Conservation (phyloP, 2,888 invertebrate genomes). For the Drepana falcataria region DNA sequence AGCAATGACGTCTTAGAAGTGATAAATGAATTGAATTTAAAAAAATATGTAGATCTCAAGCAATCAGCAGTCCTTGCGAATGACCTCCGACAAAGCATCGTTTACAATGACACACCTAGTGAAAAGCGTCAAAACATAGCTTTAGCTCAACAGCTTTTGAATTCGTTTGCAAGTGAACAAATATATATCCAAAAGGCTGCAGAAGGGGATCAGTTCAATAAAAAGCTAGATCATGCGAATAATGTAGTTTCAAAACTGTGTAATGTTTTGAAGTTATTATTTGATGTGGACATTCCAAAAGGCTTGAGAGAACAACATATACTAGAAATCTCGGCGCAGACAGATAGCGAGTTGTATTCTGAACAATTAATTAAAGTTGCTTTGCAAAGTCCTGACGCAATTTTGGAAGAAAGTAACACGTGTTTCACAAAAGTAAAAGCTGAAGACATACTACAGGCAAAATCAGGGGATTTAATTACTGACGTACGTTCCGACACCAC, state of each 20-base stretch:
- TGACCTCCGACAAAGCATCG: neutral
- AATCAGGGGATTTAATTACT: neutral
- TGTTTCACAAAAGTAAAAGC: neutral
- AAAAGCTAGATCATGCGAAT: constrained; percentile 18
- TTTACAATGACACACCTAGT: neutral
- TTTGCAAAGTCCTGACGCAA: no score
- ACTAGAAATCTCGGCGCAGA: neutral
- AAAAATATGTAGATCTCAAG: neutral
- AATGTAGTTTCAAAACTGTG: constrained; percentile 19
- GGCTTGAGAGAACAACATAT: neutral
- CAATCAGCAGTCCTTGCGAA: neutral
- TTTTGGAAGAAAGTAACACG: no score
- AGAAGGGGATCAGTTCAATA: neutral
- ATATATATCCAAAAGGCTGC: neutral
- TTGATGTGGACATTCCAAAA: neutral
- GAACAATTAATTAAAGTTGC: no score
- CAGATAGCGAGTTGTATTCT: neutral
- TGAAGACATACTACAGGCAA: neutral
- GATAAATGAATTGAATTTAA: neutral
- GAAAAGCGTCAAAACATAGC: neutral
- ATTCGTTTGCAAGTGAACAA: neutral
- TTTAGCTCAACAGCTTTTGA: neutral
- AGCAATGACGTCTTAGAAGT: neutral
- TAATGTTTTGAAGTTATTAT: constrained; percentile 5
- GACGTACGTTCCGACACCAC: neutral